Conservation (phyloP, 2,888 invertebrate genomes). For the Acanthosepion esculentum region DNA sequence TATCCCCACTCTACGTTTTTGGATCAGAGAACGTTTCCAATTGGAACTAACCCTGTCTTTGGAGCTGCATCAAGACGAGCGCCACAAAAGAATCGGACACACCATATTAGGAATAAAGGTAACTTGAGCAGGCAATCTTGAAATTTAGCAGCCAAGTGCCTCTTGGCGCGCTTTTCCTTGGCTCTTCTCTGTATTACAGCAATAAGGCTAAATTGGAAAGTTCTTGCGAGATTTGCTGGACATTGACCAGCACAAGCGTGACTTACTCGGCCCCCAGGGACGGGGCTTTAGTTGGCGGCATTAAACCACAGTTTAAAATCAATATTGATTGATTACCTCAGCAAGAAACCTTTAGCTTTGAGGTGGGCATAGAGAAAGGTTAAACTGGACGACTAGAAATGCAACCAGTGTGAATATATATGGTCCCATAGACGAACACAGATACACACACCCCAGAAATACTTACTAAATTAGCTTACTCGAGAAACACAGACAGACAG, state of each 20-base stretch:
- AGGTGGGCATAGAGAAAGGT: not conserved
- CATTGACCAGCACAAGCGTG: not conserved
- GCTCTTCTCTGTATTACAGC: not conserved
- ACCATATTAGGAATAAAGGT: not conserved
- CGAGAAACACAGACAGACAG: no score
- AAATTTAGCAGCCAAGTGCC: not conserved
- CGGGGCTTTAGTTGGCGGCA: not conserved
- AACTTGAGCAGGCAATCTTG: not conserved
- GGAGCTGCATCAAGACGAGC: no score
- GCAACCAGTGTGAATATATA: no score
- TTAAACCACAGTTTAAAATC: not conserved
- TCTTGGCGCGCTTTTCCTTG: not conserved
- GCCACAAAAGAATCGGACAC: no score
- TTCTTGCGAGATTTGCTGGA: not conserved
- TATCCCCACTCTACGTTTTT: no score
- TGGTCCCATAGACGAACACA: no score
- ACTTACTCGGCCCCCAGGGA: not conserved
- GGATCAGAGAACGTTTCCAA: no score
- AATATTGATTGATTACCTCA: not conserved
- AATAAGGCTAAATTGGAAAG: slow-evolving; percentile 12
- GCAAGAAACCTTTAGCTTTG: not conserved
- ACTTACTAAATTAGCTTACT: no score
- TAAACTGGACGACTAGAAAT: no score
- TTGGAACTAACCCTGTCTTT: no score
- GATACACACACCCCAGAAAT: no score